phyloP scores from a whole-genome alignment of 2,888 invertebrate species.

The Protodeltote pygarga region DNA sequence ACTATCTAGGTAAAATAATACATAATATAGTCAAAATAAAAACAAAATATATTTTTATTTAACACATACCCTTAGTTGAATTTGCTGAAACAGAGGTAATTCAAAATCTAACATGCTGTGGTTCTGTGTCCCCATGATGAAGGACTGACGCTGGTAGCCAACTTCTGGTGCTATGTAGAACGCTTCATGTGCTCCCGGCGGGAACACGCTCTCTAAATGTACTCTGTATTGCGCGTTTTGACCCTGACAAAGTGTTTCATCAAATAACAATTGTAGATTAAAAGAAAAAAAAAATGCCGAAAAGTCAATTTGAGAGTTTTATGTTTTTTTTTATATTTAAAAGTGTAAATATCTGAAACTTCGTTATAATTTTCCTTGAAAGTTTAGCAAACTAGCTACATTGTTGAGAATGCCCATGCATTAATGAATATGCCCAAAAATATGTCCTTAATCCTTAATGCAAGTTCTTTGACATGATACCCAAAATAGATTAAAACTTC shows the following conservation, averaged over 20 bases:
- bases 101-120: constrained; percentile 88
- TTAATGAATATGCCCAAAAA: too few relatives aligned
- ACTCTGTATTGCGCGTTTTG: constrained; percentile 87
- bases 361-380: too few relatives aligned
- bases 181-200: constrained; percentile 74
- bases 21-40: neutral
- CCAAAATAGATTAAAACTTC: too few relatives aligned
- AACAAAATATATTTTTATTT: constrained; percentile 53
- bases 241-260: constrained; percentile 73
- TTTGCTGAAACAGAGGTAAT: constrained; percentile 77
- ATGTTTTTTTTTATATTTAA: too few relatives aligned
- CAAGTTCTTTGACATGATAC: too few relatives aligned
- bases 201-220: constrained; percentile 67
- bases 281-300: neutral
- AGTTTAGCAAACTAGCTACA: too few relatives aligned
- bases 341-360: too few relatives aligned
- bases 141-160: constrained; percentile 87
- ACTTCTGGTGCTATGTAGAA: constrained; percentile 88
- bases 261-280: neutral
- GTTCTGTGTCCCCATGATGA: constrained; percentile 86
- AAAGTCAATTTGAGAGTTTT: too few relatives aligned
- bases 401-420: too few relatives aligned
- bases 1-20: too few relatives aligned
- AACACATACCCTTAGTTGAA: constrained; percentile 70
- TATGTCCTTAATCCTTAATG: too few relatives aligned